Percentiles rank a stretch among this genome's conserved stretches.
Conservation (phyloP, 2,113 vertebrate genomes). For the Oryzias curvinotus region DNA sequence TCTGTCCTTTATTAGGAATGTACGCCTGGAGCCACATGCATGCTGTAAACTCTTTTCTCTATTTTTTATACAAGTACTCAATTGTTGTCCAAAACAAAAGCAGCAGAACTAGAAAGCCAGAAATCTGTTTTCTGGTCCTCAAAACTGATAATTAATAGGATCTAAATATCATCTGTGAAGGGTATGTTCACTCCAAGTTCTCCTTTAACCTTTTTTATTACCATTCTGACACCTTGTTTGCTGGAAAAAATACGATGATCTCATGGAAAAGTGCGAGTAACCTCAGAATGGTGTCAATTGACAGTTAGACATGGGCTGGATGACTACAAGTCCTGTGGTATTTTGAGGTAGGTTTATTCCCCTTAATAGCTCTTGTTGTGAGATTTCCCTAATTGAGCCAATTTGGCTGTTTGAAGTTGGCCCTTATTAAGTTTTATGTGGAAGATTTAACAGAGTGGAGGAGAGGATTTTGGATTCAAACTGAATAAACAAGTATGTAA, state of each 20-base stretch:
- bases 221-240: constrained; percentile 23
- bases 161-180: constrained; percentile 48
- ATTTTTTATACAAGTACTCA: constrained; percentile 17
- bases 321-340: constrained; percentile 40
- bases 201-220: constrained; percentile 16
- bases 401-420: constrained; percentile 66
- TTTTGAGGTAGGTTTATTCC: constrained; percentile 43
- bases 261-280: constrained; percentile 65
- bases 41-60: constrained; percentile 11
- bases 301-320: constrained; percentile 43
- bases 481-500: constrained; percentile 70
- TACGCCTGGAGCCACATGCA: background rate
- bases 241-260: constrained; percentile 64
- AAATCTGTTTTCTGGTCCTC: constrained; percentile 34
- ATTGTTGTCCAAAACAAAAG: constrained; percentile 44
- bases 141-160: constrained; percentile 58
- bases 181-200: constrained; percentile 18
- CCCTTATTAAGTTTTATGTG: constrained; percentile 73
- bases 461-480: constrained; percentile 59
- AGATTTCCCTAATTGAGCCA: constrained; percentile 66
- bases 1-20: constrained; percentile 18
- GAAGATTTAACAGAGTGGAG: constrained; percentile 56
- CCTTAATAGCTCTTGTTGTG: constrained; percentile 48
- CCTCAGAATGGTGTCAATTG: constrained; percentile 61
- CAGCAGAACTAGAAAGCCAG: constrained; percentile 38